A percentile compares a stretch with the other conserved stretches of the same genome.
Evolutionary conservation across 1,140 invertebrate genomes (phyloP).

Genomic region (Ganaspis sp.): DNA sequence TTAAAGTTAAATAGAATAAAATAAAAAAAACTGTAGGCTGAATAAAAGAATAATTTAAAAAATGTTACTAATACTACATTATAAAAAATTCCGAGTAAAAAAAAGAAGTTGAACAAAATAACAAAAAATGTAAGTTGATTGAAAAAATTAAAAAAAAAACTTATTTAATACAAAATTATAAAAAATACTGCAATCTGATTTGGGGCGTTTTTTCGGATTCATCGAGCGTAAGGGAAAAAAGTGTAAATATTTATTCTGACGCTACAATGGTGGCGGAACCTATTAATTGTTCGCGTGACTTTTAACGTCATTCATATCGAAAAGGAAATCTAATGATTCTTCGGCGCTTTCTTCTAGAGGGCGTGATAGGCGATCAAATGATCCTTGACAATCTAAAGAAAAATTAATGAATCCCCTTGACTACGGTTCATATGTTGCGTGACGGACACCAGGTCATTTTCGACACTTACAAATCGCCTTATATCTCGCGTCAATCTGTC

Average conservation of each 20-base stretch:
- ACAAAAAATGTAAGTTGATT: too few relatives aligned
- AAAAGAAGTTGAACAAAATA: too few relatives aligned
- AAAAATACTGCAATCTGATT: too few relatives aligned
- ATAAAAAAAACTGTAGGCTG: too few relatives aligned
- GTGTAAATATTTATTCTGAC: constrained; percentile 6
- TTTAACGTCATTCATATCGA: background rate
- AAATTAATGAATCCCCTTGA: constrained; percentile 20
- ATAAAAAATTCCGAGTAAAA: too few relatives aligned
- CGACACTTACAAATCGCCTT: constrained; percentile 1
- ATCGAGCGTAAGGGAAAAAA: background rate
- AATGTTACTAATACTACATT: too few relatives aligned
- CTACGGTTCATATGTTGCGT: background rate
- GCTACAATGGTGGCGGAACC: background rate
- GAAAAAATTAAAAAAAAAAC: too few relatives aligned
- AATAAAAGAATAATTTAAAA: too few relatives aligned
- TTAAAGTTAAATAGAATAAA: too few relatives aligned
- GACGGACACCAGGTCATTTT: background rate
- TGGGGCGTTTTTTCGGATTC: background rate
- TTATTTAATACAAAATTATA: too few relatives aligned
- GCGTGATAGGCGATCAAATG: constrained; percentile 6
- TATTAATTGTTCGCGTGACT: background rate
- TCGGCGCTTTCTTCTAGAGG: background rate
- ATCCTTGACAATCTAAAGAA: background rate
- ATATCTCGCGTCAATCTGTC: constrained; percentile 2
- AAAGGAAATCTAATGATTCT: background rate